Conservation (phyloP, 2,888 invertebrate species). For the Ormia ochracea region DNA sequence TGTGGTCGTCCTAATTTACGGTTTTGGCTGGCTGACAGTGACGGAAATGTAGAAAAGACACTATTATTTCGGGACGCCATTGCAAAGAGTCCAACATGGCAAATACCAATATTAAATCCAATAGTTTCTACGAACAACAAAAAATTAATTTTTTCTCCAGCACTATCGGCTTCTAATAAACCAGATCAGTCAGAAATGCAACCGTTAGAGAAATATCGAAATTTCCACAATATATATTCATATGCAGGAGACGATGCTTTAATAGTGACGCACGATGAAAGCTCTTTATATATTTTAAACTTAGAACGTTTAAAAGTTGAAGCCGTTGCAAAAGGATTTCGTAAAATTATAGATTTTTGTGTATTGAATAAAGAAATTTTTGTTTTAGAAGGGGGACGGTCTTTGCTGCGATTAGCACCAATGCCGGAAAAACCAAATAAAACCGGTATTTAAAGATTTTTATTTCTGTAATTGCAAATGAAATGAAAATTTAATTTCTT, state of each 20-base stretch:
- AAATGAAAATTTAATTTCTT: background rate
- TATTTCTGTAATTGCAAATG: background rate
- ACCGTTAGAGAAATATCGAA: conserved; percentile 65
- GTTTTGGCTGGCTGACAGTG: conserved; percentile 87
- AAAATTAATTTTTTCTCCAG: background rate
- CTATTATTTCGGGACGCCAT: conserved; percentile 85
- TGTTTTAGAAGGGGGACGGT: conserved; percentile 87
- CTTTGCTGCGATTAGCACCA: conserved; percentile 86
- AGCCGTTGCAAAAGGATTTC: conserved; percentile 81
- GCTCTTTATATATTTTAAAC: conserved; percentile 85
- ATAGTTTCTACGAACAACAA: conserved; percentile 62
- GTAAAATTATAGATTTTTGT: conserved; percentile 76
- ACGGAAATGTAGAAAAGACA: conserved; percentile 89
- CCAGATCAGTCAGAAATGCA: conserved; percentile 13
- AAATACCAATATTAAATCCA: conserved; percentile 87
- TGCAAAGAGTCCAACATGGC: conserved; percentile 79
- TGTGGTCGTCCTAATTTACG: conserved; percentile 89
- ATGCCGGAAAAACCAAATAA: conserved; percentile 82
- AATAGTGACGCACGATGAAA: conserved; percentile 85
- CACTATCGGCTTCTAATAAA: background rate
- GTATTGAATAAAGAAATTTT: conserved; percentile 82
- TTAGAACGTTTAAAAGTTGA: conserved; percentile 83
- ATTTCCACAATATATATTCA: conserved; percentile 82
- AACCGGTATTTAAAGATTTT: conserved; percentile 71
- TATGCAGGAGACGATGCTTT: conserved; percentile 82